These are phyloP conservation scores for Arvicanthis niloticus DNA, from an alignment of 2,113 vertebrate genomes.

Conservation along the genomic window DNA sequence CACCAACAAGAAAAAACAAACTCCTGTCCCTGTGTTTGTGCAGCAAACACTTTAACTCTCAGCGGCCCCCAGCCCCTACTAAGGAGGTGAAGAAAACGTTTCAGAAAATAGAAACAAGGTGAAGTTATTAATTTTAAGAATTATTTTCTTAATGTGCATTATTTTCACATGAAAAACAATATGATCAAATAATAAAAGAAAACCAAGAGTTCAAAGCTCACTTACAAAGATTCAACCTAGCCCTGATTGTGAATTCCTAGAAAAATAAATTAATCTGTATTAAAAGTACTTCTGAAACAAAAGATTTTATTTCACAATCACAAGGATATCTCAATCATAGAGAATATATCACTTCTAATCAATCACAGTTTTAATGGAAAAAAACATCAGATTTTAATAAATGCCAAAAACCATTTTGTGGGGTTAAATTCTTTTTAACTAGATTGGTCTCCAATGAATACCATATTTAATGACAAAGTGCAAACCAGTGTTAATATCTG, in stretches of 20 bases:
- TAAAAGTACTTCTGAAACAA: conserved; percentile 5
- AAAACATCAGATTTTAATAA: conserved; percentile 15
- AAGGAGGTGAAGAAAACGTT: neutral
- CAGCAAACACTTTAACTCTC: no score
- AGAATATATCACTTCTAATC: neutral
- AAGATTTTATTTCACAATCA: neutral
- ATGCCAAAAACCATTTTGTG: neutral
- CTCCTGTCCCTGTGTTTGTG: accelerated
- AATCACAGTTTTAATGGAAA: conserved; percentile 23
- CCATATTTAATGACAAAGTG: neutral
- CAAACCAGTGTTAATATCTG: neutral
- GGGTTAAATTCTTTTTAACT: conserved; percentile 5
- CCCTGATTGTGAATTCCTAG: neutral
- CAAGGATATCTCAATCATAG: neutral
- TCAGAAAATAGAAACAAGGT: neutral
- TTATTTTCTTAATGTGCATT: neutral
- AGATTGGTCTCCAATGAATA: neutral
- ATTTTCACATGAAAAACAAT: conserved; percentile 16
- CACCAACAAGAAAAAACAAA: neutral
- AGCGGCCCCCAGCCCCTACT: neutral
- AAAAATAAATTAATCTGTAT: neutral
- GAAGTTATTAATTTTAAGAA: neutral
- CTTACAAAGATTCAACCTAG: neutral
- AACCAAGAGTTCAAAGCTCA: neutral
- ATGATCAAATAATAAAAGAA: neutral